These are phyloP conservation scores for Cyphomyrus discorhynchus DNA, from an alignment of 2,113 vertebrate species.

Conservation along the genomic window DNA sequence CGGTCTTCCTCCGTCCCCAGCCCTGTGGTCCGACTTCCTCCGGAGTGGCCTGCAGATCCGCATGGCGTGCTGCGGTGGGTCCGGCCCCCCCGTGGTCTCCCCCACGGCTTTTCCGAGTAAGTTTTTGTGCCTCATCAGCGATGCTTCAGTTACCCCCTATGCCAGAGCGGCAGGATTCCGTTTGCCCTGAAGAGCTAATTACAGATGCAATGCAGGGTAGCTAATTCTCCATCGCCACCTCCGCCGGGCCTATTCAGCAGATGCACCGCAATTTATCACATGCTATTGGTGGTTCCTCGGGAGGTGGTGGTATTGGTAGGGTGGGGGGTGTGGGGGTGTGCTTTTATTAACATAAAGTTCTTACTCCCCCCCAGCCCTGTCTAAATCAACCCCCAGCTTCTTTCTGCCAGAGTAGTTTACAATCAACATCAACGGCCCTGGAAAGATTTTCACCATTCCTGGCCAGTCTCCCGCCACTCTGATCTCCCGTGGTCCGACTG, in stretches of 20 bases:
- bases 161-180: slow-evolving; percentile 73
- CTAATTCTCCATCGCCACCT: slow-evolving; percentile 69
- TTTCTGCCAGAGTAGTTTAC: slow-evolving; percentile 51
- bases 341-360: slow-evolving; percentile 16
- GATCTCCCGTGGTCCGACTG: background rate
- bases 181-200: slow-evolving; percentile 73
- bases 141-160: slow-evolving; percentile 72
- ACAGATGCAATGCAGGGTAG: slow-evolving; percentile 66
- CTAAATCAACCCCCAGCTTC: slow-evolving; percentile 26
- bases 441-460: background rate
- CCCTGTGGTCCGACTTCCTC: slow-evolving; percentile 62
- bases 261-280: slow-evolving; percentile 69
- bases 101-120: slow-evolving; percentile 77
- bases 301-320: background rate
- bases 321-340: background rate
- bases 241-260: slow-evolving; percentile 60
- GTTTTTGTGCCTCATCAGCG: slow-evolving; percentile 79
- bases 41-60: slow-evolving; percentile 58
- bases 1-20: slow-evolving; percentile 44
- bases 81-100: slow-evolving; percentile 64
- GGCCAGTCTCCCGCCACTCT: background rate
- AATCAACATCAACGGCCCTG: slow-evolving; percentile 33
- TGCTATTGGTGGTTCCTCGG: background rate
- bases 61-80: slow-evolving; percentile 67
- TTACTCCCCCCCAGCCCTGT: background rate